These are phyloP conservation scores for Malacosoma neustria DNA, from an alignment of 2,888 invertebrate genomes.

Conservation along the genomic window DNA sequence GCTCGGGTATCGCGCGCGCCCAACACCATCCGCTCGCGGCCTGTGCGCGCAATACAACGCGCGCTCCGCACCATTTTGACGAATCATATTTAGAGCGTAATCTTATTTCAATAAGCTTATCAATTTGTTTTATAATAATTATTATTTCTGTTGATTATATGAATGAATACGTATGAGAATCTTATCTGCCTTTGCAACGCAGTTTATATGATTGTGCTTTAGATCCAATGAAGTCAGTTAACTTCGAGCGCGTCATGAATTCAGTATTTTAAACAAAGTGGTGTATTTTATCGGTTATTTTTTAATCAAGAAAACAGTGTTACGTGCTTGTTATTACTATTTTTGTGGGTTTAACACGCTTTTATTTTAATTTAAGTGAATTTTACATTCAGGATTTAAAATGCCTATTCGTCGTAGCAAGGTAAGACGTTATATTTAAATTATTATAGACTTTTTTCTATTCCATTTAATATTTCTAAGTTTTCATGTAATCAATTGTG, in stretches of 20 bases:
- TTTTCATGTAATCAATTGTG: too few species aligned
- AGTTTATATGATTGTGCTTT: slow-evolving; percentile 70
- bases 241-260: slow-evolving; percentile 48
- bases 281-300: slow-evolving; percentile 9
- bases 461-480: too few species aligned
- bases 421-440: slow-evolving; percentile 30
- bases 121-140: slow-evolving; percentile 35
- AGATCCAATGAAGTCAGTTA: slow-evolving; percentile 63
- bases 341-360: slow-evolving; percentile 19
- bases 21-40: slow-evolving; percentile 16
- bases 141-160: slow-evolving; percentile 61
- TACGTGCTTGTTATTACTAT: slow-evolving; percentile 10
- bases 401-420: slow-evolving; percentile 66
- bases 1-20: slow-evolving; percentile 22
- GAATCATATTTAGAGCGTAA: slow-evolving; percentile 39
- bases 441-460: too few species aligned
- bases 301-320: slow-evolving; percentile 7
- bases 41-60: slow-evolving; percentile 29
- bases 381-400: slow-evolving; percentile 24
- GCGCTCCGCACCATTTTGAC: slow-evolving; percentile 16
- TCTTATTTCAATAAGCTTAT: slow-evolving; percentile 60
- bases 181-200: slow-evolving; percentile 55
- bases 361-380: too few species aligned
- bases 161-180: slow-evolving; percentile 58
- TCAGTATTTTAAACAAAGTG: slow-evolving; percentile 33